These are phyloP conservation scores for Syritta pipiens DNA, from an alignment of 2,888 invertebrate species.

Conservation along the genomic window DNA sequence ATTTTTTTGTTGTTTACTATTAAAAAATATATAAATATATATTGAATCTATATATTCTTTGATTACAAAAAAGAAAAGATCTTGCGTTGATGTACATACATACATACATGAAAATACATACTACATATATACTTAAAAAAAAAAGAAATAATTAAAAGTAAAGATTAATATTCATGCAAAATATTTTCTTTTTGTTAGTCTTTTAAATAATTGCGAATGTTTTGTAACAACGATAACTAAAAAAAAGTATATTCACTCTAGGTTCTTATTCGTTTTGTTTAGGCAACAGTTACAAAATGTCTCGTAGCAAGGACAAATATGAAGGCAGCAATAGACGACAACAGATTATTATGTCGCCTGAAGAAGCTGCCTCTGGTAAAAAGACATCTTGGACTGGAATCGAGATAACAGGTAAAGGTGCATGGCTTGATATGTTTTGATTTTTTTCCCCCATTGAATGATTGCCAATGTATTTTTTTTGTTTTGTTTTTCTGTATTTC, in stretches of 20 bases:
- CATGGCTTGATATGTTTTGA: too few relatives aligned
- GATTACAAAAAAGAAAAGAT: slow-evolving; percentile 45
- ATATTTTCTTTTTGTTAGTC: slow-evolving; percentile 73
- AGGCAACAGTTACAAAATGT: slow-evolving; percentile 81
- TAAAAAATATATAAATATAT: slow-evolving; percentile 28
- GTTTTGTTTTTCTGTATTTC: slow-evolving; percentile 44
- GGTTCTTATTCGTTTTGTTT: slow-evolving; percentile 28
- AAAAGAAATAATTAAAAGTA: slow-evolving; percentile 66
- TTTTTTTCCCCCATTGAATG: too few relatives aligned
- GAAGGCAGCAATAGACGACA: slow-evolving; percentile 89
- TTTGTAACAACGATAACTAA: neutral
- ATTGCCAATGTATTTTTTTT: neutral
- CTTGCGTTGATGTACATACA: slow-evolving; percentile 27
- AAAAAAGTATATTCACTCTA: neutral
- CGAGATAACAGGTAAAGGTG: slow-evolving; percentile 89
- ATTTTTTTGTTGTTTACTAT: slow-evolving; percentile 69
- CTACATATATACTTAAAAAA: neutral
- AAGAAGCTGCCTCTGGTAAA: slow-evolving; percentile 95
- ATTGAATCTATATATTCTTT: slow-evolving; percentile 12
- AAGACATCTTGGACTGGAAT: slow-evolving; percentile 95
- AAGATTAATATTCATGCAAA: slow-evolving; percentile 74
- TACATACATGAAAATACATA: neutral
- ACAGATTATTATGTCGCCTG: slow-evolving; percentile 94
- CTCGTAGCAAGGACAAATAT: slow-evolving; percentile 93
- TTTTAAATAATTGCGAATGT: too few relatives aligned